Conservation (phyloP, 2,797 vertebrate species). For the Arrhamphus sclerolepis region DNA sequence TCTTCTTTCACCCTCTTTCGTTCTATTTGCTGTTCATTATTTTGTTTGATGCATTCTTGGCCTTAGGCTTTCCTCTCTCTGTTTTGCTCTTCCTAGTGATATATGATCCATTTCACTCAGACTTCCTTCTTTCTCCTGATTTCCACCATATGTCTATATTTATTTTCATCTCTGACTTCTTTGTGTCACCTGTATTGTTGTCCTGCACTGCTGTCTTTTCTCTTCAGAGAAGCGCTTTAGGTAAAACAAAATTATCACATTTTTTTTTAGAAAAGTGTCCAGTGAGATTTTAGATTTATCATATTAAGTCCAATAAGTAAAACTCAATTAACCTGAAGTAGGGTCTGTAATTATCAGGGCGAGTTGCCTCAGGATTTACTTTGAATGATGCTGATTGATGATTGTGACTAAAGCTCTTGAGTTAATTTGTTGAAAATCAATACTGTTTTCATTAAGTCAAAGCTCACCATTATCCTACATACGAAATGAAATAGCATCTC, state of each 20-base stretch:
- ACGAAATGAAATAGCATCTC: conserved; percentile 10
- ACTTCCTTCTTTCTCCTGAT: conserved; percentile 15
- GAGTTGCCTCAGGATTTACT: conserved; percentile 23
- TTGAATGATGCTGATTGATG: conserved; percentile 44
- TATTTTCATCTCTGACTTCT: conserved; percentile 20
- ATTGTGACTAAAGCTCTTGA: conserved; percentile 31
- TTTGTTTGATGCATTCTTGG: conserved; percentile 10
- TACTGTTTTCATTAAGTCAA: conserved; percentile 29
- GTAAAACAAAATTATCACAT: conserved; percentile 27
- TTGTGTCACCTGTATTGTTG: conserved; percentile 23
- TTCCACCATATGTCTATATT: conserved; percentile 14
- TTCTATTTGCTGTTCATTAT: conserved; percentile 17
- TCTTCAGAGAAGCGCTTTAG: conserved; percentile 11
- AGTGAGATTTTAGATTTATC: conserved; percentile 18
- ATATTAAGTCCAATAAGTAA: conserved; percentile 25
- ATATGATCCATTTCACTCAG: conserved; percentile 8
- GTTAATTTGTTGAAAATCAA: conserved; percentile 26
- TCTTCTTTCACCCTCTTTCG: conserved; percentile 51
- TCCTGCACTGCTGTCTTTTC: conserved; percentile 39
- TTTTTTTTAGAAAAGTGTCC: too few relatives aligned
- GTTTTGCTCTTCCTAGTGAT: neutral
- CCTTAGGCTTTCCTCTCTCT: neutral
- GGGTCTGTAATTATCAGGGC: conserved; percentile 17
- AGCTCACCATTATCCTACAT: conserved; percentile 4
- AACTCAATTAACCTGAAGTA: conserved; percentile 24